Base-by-base conservation (phyloP, 2,888 invertebrate genomes). In the Operophtera brumata region DNA sequence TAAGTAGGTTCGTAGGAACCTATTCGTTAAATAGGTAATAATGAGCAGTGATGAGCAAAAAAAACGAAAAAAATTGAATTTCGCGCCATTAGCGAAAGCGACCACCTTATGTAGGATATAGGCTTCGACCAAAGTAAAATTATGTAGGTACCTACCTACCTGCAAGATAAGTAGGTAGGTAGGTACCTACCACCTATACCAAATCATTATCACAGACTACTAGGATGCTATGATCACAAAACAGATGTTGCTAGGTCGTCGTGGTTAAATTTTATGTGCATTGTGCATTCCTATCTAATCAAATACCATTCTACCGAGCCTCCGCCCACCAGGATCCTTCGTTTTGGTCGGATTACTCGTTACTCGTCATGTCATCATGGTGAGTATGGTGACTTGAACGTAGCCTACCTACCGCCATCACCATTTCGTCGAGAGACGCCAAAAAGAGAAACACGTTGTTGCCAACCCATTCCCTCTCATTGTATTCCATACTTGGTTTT, bases 401-500 rank as follows among this genome's bases (percentile, higher is more conserved):
- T 20, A 20, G 20, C 2, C n/a, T n/a, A n/a, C n/a, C n/a, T 20
- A 20, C 20, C 4, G 20, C 4, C 77, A 73, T 80, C 82, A 80
- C 78, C 81, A 75, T 77, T 72, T 67, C 69, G 73, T 71, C 77
- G 79, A 78, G 79, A 78, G 80, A 78, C 77, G 71, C 56, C 61
- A 59, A 71, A 84, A 59, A 62, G 77, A 73, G 76, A 76, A 34
- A 59, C 52, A 41, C 50, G 58, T 61, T 69, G 42, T 69, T 58
- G 65, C 61, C 55, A 45, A 65, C 78, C 70, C 78, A 54, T 67
- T 87, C 75, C 45, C 82, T 78, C 88, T 81, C 81, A 83, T 87
- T 87, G 84, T 88, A 81, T 78, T 80, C 88, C 85, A 74, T 84
- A 84, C 86, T 86, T 87, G 85, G 86, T 82, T 84, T 87, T 88